These are phyloP conservation scores for Trogon surrucura DNA, from an alignment of 2,113 vertebrate species.

Conservation along the genomic window DNA sequence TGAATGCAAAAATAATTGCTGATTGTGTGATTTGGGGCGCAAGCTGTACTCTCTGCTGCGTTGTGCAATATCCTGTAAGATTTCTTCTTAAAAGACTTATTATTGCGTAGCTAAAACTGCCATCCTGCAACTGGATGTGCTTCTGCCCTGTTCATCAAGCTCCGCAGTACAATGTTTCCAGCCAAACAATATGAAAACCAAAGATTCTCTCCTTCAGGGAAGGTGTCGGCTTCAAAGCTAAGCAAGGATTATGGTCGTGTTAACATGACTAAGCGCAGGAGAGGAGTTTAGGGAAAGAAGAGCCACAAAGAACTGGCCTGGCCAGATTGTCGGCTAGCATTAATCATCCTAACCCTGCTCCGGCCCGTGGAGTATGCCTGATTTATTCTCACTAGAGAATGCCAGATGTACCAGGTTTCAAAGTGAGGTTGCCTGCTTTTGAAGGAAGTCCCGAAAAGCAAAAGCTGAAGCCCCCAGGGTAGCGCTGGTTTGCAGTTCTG, in stretches of 20 bases:
- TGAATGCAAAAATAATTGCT: constrained; percentile 39
- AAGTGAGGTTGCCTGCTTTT: background rate
- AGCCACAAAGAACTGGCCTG: background rate
- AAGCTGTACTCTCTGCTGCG: background rate
- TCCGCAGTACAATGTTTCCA: background rate
- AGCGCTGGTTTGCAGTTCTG: background rate
- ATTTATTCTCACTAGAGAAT: background rate
- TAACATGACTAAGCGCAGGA: background rate
- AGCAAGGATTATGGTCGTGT: background rate
- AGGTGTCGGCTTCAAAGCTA: background rate
- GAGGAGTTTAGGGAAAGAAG: background rate
- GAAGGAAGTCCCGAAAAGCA: background rate
- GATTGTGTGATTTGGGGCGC: background rate
- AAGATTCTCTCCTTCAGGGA: background rate
- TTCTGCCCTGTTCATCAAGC: background rate
- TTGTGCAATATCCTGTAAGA: constrained; percentile 51
- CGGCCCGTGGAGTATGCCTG: rapidly evolving
- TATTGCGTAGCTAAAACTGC: background rate
- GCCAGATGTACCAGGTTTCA: background rate
- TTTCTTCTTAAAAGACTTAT: background rate
- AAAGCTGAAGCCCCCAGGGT: background rate
- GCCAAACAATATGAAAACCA: background rate
- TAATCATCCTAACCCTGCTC: background rate
- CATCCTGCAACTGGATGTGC: background rate
- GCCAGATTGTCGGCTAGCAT: background rate